These are phyloP conservation scores for Phylloscopus trochiloides DNA, from an alignment of 2,113 vertebrate genomes.

Conservation along the genomic window DNA sequence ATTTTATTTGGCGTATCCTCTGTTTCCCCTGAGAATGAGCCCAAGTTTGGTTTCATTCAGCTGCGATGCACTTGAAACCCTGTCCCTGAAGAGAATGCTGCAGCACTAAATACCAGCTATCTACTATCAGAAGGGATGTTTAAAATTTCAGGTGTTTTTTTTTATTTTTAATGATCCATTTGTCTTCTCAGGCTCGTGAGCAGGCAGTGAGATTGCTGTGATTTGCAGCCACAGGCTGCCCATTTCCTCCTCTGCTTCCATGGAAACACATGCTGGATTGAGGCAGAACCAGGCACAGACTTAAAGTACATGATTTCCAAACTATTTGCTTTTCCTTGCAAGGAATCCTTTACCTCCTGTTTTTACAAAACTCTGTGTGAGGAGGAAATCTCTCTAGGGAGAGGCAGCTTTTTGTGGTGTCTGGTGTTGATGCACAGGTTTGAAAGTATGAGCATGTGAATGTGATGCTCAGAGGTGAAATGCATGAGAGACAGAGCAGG, in stretches of 20 bases:
- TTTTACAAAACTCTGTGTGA: neutral
- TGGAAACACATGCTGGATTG: conserved; percentile 54
- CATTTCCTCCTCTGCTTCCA: conserved; percentile 42
- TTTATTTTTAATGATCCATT: conserved; percentile 50
- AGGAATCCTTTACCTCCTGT: neutral
- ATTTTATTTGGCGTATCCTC: neutral
- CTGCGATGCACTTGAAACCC: neutral
- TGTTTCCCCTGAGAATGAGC: neutral
- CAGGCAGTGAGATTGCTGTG: conserved; percentile 5
- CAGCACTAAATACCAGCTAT: neutral
- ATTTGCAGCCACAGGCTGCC: conserved; percentile 48
- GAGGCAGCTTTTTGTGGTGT: neutral
- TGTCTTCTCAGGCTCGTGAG: neutral
- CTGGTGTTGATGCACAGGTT: neutral
- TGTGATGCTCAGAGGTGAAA: neutral
- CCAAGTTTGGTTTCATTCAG: neutral
- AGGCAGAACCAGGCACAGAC: neutral
- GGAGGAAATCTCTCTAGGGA: neutral
- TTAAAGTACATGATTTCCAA: neutral
- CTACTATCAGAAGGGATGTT: neutral
- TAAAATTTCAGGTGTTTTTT: neutral
- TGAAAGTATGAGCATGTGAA: neutral
- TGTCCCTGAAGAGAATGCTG: neutral
- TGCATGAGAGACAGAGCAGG: neutral
- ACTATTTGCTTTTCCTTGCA: neutral